phyloP scores from a whole-genome alignment of 2,888 invertebrate genomes.

The Phengaris alcon region DNA sequence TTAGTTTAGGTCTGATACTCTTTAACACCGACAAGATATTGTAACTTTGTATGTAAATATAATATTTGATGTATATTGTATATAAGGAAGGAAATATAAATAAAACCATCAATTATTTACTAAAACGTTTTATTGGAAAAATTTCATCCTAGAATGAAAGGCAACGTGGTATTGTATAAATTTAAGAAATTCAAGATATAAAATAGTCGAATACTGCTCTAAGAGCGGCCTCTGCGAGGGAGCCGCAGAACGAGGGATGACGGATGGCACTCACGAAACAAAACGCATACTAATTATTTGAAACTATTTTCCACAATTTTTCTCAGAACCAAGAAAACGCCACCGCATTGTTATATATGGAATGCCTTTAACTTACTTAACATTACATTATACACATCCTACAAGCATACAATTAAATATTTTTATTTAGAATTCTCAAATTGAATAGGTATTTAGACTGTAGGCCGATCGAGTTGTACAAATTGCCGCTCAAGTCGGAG shows the following conservation, averaged over 20 bases:
- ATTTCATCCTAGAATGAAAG: conserved; percentile 76
- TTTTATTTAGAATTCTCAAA: conserved; percentile 52
- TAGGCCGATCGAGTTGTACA: conserved; percentile 41
- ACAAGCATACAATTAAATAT: conserved; percentile 62
- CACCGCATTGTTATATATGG: conserved; percentile 70
- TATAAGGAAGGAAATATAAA: conserved; percentile 28
- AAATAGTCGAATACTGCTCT: conserved; percentile 48
- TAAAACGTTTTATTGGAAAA: conserved; percentile 78
- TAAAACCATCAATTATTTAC: conserved; percentile 50
- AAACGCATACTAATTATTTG: conserved; percentile 56
- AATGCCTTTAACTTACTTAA: conserved; percentile 76
- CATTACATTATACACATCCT: conserved; percentile 65
- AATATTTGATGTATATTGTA: background rate
- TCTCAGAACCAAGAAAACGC: conserved; percentile 59
- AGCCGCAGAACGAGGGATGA: conserved; percentile 42
- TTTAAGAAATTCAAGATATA: conserved; percentile 61
- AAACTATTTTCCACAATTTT: conserved; percentile 50
- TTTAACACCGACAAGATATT: too few relatives aligned
- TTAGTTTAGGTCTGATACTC: too few relatives aligned
- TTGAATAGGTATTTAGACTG: conserved; percentile 52
- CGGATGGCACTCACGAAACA: conserved; percentile 69
- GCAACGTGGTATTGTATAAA: conserved; percentile 77
- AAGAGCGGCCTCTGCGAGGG: conserved; percentile 34
- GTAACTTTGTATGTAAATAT: background rate
- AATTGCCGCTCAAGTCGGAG: conserved; percentile 30